These are phyloP conservation scores for Eulimnadia texana DNA, from an alignment of 1,140 invertebrate genomes.

Conservation along the genomic window DNA sequence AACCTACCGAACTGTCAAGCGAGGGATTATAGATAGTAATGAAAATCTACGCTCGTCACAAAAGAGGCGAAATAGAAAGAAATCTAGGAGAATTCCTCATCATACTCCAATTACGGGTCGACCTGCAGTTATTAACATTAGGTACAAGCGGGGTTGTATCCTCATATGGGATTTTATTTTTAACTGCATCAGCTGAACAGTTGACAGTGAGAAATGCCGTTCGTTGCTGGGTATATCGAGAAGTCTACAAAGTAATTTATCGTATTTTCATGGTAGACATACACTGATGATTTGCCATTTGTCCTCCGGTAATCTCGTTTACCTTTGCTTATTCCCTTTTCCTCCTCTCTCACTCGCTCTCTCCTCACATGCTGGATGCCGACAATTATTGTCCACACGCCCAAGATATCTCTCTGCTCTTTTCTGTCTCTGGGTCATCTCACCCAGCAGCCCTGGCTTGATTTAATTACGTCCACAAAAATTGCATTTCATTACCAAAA, in stretches of 20 bases:
- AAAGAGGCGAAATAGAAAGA: too few relatives aligned
- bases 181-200: not conserved
- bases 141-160: too few relatives aligned
- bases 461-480: too few relatives aligned
- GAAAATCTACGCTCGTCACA: too few relatives aligned
- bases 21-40: not conserved
- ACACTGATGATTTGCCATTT: not conserved
- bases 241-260: not conserved
- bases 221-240: not conserved
- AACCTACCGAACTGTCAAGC: not conserved
- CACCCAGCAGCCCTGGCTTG: not conserved
- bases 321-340: not conserved
- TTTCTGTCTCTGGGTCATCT: too few relatives aligned
- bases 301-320: not conserved
- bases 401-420: not conserved
- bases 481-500: too few relatives aligned
- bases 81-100: too few relatives aligned
- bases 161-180: too few relatives aligned
- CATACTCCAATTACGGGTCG: too few relatives aligned
- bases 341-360: not conserved
- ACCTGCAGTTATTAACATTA: too few relatives aligned
- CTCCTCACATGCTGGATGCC: not conserved
- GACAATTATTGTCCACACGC: not conserved
- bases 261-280: not conserved
- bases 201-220: not conserved